phyloP scores from a whole-genome alignment of 2,888 invertebrate species.

The Zaprionus bogoriensis region DNA sequence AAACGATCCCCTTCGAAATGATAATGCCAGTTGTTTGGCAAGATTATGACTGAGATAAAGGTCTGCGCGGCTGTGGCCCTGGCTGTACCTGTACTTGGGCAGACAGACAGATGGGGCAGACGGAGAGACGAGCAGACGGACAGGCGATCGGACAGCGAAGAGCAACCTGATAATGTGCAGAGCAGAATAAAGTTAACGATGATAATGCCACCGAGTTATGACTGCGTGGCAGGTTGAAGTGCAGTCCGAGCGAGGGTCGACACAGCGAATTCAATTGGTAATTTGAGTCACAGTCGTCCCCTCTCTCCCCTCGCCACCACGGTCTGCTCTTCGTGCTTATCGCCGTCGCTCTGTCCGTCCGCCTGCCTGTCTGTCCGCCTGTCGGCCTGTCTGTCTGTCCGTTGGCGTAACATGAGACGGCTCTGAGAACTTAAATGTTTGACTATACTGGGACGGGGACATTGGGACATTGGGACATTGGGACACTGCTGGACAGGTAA shows the following conservation, averaged over 20 bases:
- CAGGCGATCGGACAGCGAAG: constrained; percentile 4
- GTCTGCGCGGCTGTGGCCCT: neutral
- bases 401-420: constrained; percentile 21
- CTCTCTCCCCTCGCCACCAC: neutral
- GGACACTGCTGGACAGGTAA: neutral
- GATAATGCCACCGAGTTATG: constrained; percentile 36
- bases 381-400: neutral
- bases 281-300: constrained; percentile 26
- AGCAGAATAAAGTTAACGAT: constrained; percentile 31
- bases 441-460: neutral
- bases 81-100: neutral
- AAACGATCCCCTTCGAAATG: constrained; percentile 25
- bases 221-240: constrained; percentile 25
- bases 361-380: neutral
- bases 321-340: neutral
- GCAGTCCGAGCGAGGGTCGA: neutral
- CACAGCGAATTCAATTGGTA: constrained; percentile 17
- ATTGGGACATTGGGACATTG: constrained; percentile 4
- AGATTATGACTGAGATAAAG: constrained; percentile 32
- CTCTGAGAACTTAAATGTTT: constrained; percentile 26
- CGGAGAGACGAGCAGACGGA: too few species aligned
- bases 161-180: constrained; percentile 16
- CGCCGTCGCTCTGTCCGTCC: neutral
- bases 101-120: too few species aligned
- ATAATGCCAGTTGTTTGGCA: constrained; percentile 44